Evolutionary conservation across 2,113 vertebrate genomes (phyloP).

Genomic region (Mixornis gularis): DNA sequence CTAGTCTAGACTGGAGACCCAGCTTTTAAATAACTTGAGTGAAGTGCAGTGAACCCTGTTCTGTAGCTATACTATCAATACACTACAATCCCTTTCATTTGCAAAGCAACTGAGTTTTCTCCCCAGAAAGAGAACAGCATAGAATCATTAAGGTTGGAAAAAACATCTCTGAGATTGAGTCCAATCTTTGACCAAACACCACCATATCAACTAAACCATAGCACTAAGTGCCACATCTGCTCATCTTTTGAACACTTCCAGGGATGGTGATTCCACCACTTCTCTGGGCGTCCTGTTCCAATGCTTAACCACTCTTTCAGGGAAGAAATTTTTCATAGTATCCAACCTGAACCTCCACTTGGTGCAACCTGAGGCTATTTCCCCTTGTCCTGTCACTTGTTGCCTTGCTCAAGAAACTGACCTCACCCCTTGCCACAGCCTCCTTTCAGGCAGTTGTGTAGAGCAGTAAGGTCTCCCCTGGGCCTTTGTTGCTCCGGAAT

Average conservation of each 20-base stretch:
- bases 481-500: neutral
- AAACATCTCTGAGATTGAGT: neutral
- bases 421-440: neutral
- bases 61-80: neutral
- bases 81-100: fast-evolving
- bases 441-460: neutral
- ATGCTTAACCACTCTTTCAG: neutral
- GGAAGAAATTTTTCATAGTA: neutral
- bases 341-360: neutral
- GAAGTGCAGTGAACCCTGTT: neutral
- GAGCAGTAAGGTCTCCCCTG: neutral
- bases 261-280: neutral
- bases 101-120: neutral
- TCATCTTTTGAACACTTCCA: neutral
- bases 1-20: neutral
- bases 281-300: neutral
- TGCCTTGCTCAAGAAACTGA: neutral
- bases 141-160: neutral
- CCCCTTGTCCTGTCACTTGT: neutral
- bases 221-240: neutral
- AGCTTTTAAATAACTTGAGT: neutral
- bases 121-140: neutral
- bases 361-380: neutral
- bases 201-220: neutral
- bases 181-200: neutral